Conservation (phyloP, 2,797 vertebrate species). For the Cygnus olor region DNA sequence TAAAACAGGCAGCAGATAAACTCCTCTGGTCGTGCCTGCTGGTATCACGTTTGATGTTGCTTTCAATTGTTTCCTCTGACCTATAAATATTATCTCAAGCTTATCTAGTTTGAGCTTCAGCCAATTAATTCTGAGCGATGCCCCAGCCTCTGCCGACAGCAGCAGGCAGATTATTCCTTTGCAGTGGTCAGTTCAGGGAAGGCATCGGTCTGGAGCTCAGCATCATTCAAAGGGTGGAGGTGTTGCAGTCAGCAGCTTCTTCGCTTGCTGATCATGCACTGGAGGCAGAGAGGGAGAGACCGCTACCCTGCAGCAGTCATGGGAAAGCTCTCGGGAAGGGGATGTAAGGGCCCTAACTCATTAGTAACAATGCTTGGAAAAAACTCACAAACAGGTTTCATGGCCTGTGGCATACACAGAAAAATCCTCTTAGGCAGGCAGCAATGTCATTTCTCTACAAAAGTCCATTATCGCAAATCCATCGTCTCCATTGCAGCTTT, state of each 20-base stretch:
- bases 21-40: not conserved
- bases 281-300: not conserved
- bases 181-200: not conserved
- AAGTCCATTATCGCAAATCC: constrained; percentile 17
- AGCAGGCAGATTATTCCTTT: not conserved
- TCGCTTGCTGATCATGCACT: rapidly evolving
- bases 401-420: not conserved
- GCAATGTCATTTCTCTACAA: not conserved
- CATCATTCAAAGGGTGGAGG: not conserved
- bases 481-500: not conserved
- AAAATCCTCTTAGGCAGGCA: not conserved
- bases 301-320: not conserved
- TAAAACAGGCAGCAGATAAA: not conserved
- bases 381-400: not conserved
- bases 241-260: constrained; percentile 22
- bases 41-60: not conserved
- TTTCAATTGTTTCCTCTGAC: constrained; percentile 52
- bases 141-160: constrained; percentile 14
- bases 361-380: not conserved
- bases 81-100: constrained; percentile 35
- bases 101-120: constrained; percentile 52
- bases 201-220: not conserved
- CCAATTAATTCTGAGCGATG: constrained; percentile 28
- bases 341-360: not conserved
- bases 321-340: not conserved